Conservation (phyloP, 1,140 invertebrate genomes). For the Pogonognathellus flavescens region DNA sequence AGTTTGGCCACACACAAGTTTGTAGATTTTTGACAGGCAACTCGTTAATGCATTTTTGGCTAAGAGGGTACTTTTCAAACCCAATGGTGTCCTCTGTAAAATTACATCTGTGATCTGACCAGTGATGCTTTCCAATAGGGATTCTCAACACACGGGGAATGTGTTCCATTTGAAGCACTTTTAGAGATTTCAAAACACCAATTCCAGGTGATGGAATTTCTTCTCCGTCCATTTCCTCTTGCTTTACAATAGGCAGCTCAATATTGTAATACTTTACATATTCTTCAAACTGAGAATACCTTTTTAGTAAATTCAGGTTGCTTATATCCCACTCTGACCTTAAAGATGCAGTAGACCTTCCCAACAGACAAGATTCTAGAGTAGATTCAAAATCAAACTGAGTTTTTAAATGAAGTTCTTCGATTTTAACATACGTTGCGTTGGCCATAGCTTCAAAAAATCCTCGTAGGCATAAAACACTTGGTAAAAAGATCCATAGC, state of each 20-base stretch:
- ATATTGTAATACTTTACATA: conserved; percentile 61
- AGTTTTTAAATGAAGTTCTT: conserved; percentile 60
- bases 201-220: conserved; percentile 52
- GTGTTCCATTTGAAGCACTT: conserved; percentile 61
- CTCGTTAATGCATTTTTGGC: conserved; percentile 43
- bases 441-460: conserved; percentile 58
- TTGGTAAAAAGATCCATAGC: conserved; percentile 56
- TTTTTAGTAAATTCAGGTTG: conserved; percentile 43
- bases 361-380: conserved; percentile 56
- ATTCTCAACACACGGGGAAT: conserved; percentile 59
- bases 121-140: conserved; percentile 55
- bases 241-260: conserved; percentile 52
- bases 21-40: conserved; percentile 26
- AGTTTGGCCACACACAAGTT: conserved; percentile 51
- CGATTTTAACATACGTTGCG: conserved; percentile 22
- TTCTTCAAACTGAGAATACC: conserved; percentile 59
- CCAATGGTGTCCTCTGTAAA: conserved; percentile 53
- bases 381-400: conserved; percentile 62
- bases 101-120: conserved; percentile 51
- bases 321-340: conserved; percentile 12
- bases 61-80: conserved; percentile 54
- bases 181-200: conserved; percentile 52
- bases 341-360: conserved; percentile 1
- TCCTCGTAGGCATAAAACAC: conserved; percentile 44
- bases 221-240: conserved; percentile 34